Base-by-base conservation (phyloP, 2,797 vertebrate genomes). In the Enteromius treurensis region DNA sequence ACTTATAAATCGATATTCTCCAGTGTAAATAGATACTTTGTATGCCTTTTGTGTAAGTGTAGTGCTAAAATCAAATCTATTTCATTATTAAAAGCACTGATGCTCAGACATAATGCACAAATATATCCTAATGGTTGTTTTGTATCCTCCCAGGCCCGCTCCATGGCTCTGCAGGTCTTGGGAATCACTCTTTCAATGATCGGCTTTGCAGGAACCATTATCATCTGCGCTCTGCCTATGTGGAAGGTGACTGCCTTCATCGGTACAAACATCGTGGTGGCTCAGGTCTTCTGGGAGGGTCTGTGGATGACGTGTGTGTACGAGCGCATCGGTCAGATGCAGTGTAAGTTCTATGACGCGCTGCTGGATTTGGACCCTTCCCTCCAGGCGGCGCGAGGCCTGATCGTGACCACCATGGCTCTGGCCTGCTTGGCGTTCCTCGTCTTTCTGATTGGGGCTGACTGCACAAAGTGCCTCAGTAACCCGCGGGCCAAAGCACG, bases 251-350 rank as follows among this genome's bases (percentile, higher is more conserved):
- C 96, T 0, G 95, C 95, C 0, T 96, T 96, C 91, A 95, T 96
- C 0, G 95, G 96, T 84, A 95, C 95, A 78, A 95, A 95, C 80
- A 94, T 96, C 29, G 94, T 96, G 86, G 95, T 95, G 88, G 95
- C 96, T 73, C 96, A 97, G 93, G 95, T 96, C 76, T 96, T 96
- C 93, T 96, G 95, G 95, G 96, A 97, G 49, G 96, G 96, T 42
- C 84, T 97, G 87, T 97, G 96, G 96, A 96, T 96, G 96, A 96
- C 93, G 81, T 97, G 96, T 0, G 94, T 96, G 85, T 95, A 93
- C 0, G 95, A 97, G 87, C 95, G 93, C 92, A 96, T 95, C 0
- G 96, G 96, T 4, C 96, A 96, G 93, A 92, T 96, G 94, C 96
- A 97, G 90, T 97, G 96, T 86, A 97, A 96, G 86, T 91, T 89